Conservation (phyloP, 2,113 vertebrate genomes). For the Cichladusa arquata region DNA sequence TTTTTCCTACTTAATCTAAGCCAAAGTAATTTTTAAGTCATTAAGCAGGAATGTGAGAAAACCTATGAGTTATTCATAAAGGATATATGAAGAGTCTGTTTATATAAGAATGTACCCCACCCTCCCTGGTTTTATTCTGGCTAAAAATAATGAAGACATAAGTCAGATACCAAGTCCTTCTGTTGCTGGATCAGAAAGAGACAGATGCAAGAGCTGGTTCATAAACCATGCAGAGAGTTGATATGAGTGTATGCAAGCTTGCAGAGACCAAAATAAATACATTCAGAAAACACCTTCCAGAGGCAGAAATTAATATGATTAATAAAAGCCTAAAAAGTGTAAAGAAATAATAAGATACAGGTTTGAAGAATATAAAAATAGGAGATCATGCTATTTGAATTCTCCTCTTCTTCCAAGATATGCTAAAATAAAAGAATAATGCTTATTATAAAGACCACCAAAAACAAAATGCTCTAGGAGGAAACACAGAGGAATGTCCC, state of each 20-base stretch:
- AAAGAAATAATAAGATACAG: neutral
- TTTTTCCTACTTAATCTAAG: neutral
- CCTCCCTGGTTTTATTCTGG: neutral
- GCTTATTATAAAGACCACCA: accelerated
- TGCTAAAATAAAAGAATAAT: neutral
- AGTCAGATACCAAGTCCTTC: neutral
- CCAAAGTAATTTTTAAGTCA: neutral
- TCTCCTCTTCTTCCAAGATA: neutral
- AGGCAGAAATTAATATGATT: neutral
- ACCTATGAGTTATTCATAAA: neutral
- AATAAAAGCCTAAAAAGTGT: neutral
- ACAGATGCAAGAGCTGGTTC: neutral
- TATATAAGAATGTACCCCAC: neutral
- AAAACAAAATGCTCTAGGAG: neutral
- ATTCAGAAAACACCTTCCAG: neutral
- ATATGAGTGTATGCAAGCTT: neutral
- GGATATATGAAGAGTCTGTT: neutral
- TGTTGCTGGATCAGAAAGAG: neutral
- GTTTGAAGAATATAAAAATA: neutral
- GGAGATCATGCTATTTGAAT: neutral
- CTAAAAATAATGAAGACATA: neutral
- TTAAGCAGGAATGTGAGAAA: neutral
- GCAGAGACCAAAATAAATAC: neutral
- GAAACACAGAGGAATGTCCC: neutral
- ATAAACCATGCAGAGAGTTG: neutral